Conservation (phyloP, 2,888 invertebrate species). For the Troides aeacus region DNA sequence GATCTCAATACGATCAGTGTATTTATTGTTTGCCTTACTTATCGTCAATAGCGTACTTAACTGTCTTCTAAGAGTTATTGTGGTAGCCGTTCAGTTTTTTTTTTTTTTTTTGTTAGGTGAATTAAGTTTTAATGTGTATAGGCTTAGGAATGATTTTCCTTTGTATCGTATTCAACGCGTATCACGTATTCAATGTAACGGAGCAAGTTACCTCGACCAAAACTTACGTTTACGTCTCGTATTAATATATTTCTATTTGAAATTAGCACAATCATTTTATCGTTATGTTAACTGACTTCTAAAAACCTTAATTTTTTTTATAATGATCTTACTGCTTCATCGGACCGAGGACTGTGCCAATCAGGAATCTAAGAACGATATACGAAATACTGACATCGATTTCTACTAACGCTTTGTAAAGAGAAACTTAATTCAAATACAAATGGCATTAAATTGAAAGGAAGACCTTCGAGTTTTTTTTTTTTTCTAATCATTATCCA, state of each 20-base stretch:
- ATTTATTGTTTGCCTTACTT: constrained; percentile 71
- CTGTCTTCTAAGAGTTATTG: constrained; percentile 38
- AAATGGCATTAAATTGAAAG: not conserved
- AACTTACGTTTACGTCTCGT: constrained; percentile 1
- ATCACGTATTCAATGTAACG: not conserved
- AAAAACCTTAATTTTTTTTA: not conserved
- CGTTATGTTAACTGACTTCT: not conserved
- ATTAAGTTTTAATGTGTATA: constrained; percentile 14
- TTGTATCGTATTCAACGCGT: not conserved
- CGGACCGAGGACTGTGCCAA: not conserved
- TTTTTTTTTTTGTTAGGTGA: constrained; percentile 19
- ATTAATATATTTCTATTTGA: not conserved
- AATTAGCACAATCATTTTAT: constrained; percentile 7
- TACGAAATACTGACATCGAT: not conserved
- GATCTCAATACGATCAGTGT: constrained; percentile 80
- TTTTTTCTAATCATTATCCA: not conserved
- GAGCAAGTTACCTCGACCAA: constrained; percentile 8
- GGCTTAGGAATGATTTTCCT: constrained; percentile 4
- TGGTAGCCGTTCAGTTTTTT: constrained; percentile 30
- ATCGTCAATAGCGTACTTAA: constrained; percentile 76
- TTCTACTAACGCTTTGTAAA: not conserved
- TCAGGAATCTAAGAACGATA: too few relatives aligned
- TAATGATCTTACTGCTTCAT: not conserved
- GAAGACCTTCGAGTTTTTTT: not conserved
- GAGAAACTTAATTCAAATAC: not conserved